phyloP scores from a whole-genome alignment of 30 jellyfish, hydroid and myxozoan species.

The Pseudorhiza aurosa region DNA sequence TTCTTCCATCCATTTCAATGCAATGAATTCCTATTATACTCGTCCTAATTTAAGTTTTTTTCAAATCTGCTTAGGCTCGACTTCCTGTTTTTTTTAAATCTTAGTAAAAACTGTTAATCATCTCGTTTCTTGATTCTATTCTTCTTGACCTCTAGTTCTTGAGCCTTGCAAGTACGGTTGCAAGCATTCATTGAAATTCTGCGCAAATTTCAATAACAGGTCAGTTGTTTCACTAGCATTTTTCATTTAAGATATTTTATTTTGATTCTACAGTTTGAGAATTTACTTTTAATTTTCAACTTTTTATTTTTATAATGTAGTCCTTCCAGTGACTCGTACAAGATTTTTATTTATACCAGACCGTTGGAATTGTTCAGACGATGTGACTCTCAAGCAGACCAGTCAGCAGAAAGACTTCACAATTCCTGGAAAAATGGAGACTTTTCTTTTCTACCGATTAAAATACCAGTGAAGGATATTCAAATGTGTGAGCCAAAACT shows the following conservation, averaged over 20 bases:
- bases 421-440: conserved; percentile 76
- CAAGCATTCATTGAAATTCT: conserved; percentile 67
- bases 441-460: conserved; percentile 26
- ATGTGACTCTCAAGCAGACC: conserved; percentile 73
- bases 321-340: too few relatives aligned
- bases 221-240: not conserved
- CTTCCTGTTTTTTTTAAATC: too few relatives aligned
- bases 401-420: conserved; percentile 60
- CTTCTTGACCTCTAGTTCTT: conserved; percentile 45
- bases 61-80: too few relatives aligned
- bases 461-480: conserved; percentile 51
- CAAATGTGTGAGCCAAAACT: conserved; percentile 65
- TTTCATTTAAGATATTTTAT: not conserved
- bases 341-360: conserved; percentile 16
- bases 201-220: conserved; percentile 84
- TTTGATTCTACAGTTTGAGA: too few relatives aligned
- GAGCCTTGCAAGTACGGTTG: conserved; percentile 90
- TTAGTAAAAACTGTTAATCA: too few relatives aligned
- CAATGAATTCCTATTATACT: too few relatives aligned
- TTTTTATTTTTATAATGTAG: not conserved
- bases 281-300: not conserved
- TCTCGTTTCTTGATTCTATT: too few relatives aligned
- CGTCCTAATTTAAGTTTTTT: too few relatives aligned
- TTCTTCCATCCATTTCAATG: too few relatives aligned
- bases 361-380: conserved; percentile 81